Evolutionary conservation across 2,797 vertebrate species (phyloP), one percentile per base, ranked within the genome.

Genomic region (Hyperoplus immaculatus): DNA sequence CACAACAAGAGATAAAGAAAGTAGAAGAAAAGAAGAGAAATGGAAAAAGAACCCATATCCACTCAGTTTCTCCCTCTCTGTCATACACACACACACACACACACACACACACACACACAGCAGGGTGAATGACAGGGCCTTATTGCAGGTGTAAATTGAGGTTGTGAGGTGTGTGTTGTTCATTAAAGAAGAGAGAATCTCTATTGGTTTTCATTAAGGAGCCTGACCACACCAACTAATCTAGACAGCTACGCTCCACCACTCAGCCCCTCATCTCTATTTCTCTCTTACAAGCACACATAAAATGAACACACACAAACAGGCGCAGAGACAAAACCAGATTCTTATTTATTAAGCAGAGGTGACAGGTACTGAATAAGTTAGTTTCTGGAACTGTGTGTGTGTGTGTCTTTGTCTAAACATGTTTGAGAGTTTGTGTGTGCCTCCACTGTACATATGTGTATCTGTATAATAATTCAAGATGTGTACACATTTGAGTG

Each of bases 281-380:
- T 68, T 63, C 65, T 64, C 60, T 51, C 63, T 8, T 68, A 69
- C 65, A 77, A 63, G 56, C 72, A 82, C 95, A 96, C 92, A 94
- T 3, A 69, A 87, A 90, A 90, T 90, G 91, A 69, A 88, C 92
- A 89, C 93, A 94, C 91, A 53, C 18, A 68, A 63, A 63, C 16
- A 49, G 15, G 21, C 62, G 91, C 95, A 96, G 88, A 56, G 15
- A 62, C 78, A 94, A 95, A 97, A 98, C 96, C 95, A 97, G 95
- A 97, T 97, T 97, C 97, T 98, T 98, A 98, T 98, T 98, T 99
- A 98, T 97, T 98, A 98, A 99, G 95, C 93, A 91, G 93, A 97
- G 94, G 96, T 97, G 97, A 97, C 97, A 97, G 92, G 90, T 54
- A 94, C 95, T 96, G 97, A 98, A 97, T 97, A 97, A 96, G 96